These are phyloP conservation scores for Cyphomyrmex costatus DNA, from an alignment of 1,140 invertebrate genomes.

Conservation along the genomic window DNA sequence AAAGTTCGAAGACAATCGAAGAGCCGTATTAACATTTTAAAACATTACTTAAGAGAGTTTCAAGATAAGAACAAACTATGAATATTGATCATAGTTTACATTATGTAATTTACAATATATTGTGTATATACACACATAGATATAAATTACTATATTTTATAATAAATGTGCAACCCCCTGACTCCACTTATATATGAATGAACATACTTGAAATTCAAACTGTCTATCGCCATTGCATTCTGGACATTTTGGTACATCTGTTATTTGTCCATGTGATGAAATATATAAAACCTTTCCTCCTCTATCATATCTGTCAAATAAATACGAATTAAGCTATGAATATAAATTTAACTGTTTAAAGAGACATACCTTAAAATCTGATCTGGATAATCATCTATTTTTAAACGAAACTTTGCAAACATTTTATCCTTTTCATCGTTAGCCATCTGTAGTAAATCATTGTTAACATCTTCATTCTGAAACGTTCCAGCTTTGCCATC, in stretches of 20 bases:
- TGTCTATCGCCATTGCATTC: constrained; percentile 91
- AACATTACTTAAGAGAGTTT: too few relatives aligned
- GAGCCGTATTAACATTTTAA: too few relatives aligned
- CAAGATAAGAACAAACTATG: too few relatives aligned
- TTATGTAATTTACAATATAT: too few relatives aligned
- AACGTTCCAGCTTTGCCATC: constrained; percentile 90
- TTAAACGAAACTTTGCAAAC: constrained; percentile 91
- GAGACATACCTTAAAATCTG: constrained; percentile 90
- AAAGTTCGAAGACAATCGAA: too few relatives aligned
- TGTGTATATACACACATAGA: too few relatives aligned
- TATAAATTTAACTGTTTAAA: neutral
- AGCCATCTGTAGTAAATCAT: constrained; percentile 88
- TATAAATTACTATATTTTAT: too few relatives aligned
- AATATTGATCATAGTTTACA: too few relatives aligned
- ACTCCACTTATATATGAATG: neutral
- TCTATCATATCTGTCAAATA: constrained; percentile 90
- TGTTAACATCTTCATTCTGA: constrained; percentile 88
- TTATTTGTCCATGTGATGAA: constrained; percentile 86
- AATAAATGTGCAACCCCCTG: too few relatives aligned
- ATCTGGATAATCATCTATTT: constrained; percentile 88
- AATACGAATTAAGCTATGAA: constrained; percentile 15
- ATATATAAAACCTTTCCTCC: constrained; percentile 94
- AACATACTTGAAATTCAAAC: constrained; percentile 96
- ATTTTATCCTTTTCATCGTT: constrained; percentile 90
- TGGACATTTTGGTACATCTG: constrained; percentile 91